These are phyloP conservation scores for Chaetophractus vellerosus DNA, from an alignment of 2,797 vertebrate genomes.

Conservation along the genomic window DNA sequence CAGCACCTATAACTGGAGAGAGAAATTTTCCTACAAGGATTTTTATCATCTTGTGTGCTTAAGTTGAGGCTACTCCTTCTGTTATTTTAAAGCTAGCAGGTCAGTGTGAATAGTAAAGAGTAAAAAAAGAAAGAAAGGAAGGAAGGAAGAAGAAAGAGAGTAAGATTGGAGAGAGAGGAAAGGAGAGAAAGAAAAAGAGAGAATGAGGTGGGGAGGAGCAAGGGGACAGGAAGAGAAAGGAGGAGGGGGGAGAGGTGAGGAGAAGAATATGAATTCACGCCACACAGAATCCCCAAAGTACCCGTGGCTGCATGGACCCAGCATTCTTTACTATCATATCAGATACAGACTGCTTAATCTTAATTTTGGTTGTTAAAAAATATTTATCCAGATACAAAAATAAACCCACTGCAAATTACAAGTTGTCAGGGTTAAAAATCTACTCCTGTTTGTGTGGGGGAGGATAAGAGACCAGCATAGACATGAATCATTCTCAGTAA, in stretches of 20 bases:
- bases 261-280: neutral
- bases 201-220: neutral
- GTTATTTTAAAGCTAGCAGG: conserved; percentile 62
- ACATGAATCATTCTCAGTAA: conserved; percentile 98
- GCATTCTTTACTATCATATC: conserved; percentile 86
- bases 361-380: conserved; percentile 91
- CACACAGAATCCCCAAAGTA: neutral
- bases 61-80: conserved; percentile 54
- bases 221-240: neutral
- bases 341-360: conserved; percentile 88
- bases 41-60: neutral
- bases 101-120: neutral
- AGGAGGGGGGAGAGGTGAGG: neutral
- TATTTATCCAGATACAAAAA: conserved; percentile 91
- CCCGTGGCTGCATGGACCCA: conserved; percentile 56
- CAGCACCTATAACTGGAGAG: neutral
- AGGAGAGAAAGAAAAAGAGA: neutral
- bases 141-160: neutral
- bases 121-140: too few relatives aligned
- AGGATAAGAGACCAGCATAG: conserved; percentile 92
- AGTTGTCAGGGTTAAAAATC: conserved; percentile 94
- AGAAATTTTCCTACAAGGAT: conserved; percentile 66
- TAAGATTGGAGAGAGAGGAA: neutral
- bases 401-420: conserved; percentile 90
- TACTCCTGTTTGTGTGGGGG: conserved; percentile 93